Evolutionary conservation across 2,797 vertebrate species (phyloP), one percentile per base, ranked within the genome.

Genomic region (Gephyroberyx darwinii): DNA sequence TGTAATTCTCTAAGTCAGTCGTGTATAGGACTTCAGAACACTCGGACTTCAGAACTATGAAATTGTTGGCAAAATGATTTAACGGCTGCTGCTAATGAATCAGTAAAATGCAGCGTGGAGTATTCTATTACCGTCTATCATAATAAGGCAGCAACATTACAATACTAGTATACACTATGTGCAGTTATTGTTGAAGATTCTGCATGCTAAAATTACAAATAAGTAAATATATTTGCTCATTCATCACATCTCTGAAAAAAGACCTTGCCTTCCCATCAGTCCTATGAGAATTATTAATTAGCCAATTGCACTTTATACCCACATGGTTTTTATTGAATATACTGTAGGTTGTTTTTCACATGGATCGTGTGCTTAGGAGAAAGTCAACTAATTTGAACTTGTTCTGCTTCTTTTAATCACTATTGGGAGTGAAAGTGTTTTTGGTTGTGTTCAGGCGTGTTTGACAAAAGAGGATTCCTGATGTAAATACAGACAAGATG

Each of bases 301-400:
- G 19, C 75, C 67, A 69, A 50, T 65, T 89, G 89, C 90, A 90
- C 86, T 88, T 90, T 88, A 86, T 75, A 47, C 62, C 61, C 64
- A 54, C 70, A 69, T 81, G 47, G 70, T 76, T 83, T 69, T 63
- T 31, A 55, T 62, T 37, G 16, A 59, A 65, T 64, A 59, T 72
- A 59, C 59, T 81, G 63, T 84, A 79, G 61, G 51, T 78, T 43
- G 22, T 51, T 80, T 70, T 78, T 72, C 6, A 60, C 65, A 63
- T 70, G 58, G 60, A 68, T 74, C 65, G 8, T 12, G 65, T 75
- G 78, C 8, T 66, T 37, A 58, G 67, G 65, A 83, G 20, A 12
- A 5, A 43, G 41, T 50, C 17, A 5, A n/a, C 8, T n/a, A 50
- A 58, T 65, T 65, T 56, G 22, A 62, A 70, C 16, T 76, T 73